Percentiles rank a stretch among this genome's conserved stretches.
phyloP scores from a whole-genome alignment of 2,113 vertebrate species.

The Dasyornis broadbenti region DNA sequence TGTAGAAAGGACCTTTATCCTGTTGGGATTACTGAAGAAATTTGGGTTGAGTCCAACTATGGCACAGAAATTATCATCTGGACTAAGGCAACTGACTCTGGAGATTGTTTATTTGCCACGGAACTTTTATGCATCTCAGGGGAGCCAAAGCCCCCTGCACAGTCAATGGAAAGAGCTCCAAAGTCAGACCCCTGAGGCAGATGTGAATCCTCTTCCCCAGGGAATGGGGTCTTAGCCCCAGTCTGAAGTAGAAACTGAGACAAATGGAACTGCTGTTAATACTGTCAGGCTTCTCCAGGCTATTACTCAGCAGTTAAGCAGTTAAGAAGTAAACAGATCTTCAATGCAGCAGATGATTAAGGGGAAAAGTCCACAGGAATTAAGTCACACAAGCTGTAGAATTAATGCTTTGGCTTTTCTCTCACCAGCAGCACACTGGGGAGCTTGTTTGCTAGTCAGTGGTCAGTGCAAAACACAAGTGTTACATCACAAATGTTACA shows the following conservation, averaged over 20 bases:
- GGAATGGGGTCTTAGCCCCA: background rate
- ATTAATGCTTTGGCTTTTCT: background rate
- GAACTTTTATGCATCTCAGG: background rate
- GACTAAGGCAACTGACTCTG: background rate
- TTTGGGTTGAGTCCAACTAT: background rate
- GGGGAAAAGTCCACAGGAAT: background rate
- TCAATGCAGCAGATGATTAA: background rate
- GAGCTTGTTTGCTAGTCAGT: background rate
- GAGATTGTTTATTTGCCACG: background rate
- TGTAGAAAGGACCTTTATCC: background rate
- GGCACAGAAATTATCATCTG: background rate
- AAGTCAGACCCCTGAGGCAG: background rate
- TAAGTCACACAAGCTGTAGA: background rate
- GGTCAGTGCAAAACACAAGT: background rate
- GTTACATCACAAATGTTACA: too few relatives aligned
- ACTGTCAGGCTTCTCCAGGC: background rate
- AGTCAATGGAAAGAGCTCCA: background rate
- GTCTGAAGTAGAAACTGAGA: background rate
- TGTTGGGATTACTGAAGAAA: background rate
- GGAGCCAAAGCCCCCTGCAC: background rate
- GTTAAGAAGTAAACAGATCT: background rate
- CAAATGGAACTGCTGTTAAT: background rate
- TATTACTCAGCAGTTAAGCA: background rate
- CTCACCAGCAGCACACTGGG: background rate
- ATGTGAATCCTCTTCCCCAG: background rate